Evolutionary conservation across 2,797 vertebrate species (phyloP).

Genomic region (Cyclopterus lumpus): DNA sequence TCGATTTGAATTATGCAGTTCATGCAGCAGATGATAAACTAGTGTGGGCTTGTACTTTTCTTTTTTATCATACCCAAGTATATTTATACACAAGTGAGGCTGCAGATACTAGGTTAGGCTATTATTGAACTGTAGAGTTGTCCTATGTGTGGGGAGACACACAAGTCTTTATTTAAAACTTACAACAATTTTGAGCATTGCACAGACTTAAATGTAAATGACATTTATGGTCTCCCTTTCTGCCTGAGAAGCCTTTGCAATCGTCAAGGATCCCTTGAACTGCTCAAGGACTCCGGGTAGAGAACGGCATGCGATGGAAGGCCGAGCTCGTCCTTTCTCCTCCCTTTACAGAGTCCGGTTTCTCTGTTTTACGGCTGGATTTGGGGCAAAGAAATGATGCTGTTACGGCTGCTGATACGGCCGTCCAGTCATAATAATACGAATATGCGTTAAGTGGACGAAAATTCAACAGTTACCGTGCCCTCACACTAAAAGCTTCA

Average conservation of each 20-base stretch:
- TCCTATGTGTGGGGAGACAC: neutral
- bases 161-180: neutral
- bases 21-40: slow-evolving; percentile 50
- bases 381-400: neutral
- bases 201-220: slow-evolving; percentile 1
- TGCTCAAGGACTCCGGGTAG: slow-evolving; percentile 4
- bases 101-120: slow-evolving; percentile 1
- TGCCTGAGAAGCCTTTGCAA: neutral
- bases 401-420: neutral
- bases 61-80: slow-evolving; percentile 36
- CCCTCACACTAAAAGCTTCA: slow-evolving; percentile 2
- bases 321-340: neutral
- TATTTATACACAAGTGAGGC: slow-evolving; percentile 27
- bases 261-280: slow-evolving; percentile 21
- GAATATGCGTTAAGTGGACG: slow-evolving; percentile 28
- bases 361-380: neutral
- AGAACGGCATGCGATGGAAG: neutral
- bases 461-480: neutral
- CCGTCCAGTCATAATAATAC: slow-evolving; percentile 8
- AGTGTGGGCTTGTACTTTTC: slow-evolving; percentile 5
- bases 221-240: neutral
- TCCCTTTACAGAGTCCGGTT: slow-evolving; percentile 13
- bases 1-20: slow-evolving; percentile 43
- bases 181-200: neutral
- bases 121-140: no score